These are phyloP conservation scores for Acyrthosiphon pisum DNA, from an alignment of 1,140 invertebrate genomes.

Conservation along the genomic window DNA sequence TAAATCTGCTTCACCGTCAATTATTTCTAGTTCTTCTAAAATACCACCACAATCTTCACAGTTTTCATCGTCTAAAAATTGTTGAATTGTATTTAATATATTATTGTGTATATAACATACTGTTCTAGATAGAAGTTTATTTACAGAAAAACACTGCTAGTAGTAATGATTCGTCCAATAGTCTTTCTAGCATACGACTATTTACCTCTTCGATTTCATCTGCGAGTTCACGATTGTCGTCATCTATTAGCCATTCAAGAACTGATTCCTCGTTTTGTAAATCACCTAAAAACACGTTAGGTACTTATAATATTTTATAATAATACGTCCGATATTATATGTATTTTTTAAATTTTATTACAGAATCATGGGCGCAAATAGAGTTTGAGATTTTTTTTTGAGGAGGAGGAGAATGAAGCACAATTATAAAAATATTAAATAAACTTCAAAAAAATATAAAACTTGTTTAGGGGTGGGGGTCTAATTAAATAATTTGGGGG, in stretches of 20 bases:
- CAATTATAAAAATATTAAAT: no score
- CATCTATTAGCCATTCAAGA: slow-evolving; percentile 91
- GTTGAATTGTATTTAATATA: not conserved
- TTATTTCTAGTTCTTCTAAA: slow-evolving; percentile 86
- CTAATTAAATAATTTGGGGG: no score
- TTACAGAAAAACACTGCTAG: slow-evolving; percentile 93
- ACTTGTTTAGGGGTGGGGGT: no score
- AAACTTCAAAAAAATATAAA: no score
- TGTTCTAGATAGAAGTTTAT: slow-evolving; percentile 62
- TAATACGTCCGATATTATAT: not conserved
- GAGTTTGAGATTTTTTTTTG: no score
- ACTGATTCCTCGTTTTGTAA: slow-evolving; percentile 90
- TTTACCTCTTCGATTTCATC: slow-evolving; percentile 95
- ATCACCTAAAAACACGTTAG: slow-evolving; percentile 70
- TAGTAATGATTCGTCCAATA: slow-evolving; percentile 86
- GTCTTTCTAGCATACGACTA: slow-evolving; percentile 84
- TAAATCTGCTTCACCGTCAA: slow-evolving; percentile 91
- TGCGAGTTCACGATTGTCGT: slow-evolving; percentile 90
- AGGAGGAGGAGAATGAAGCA: no score
- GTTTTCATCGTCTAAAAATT: slow-evolving; percentile 80
- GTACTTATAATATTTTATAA: not conserved
- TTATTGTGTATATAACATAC: not conserved
- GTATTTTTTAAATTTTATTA: not conserved
- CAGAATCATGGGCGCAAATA: not conserved
- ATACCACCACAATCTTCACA: slow-evolving; percentile 90